Evolutionary conservation across 35 echinoderm and acorn worm species (phyloP).

Genomic region (Chiridota heheva): DNA sequence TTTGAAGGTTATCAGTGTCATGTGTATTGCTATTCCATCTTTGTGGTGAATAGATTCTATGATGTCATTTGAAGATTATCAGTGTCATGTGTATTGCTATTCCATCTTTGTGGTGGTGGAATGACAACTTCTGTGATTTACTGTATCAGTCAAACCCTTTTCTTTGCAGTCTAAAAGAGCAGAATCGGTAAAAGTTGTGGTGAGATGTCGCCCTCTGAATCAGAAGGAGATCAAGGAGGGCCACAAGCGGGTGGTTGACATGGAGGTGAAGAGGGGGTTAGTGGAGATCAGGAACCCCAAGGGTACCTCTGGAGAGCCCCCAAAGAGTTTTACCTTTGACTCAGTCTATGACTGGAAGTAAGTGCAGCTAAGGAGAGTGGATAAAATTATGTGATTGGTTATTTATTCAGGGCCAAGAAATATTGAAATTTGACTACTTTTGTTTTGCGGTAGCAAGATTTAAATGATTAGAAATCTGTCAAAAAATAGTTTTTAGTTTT

Average conservation of each 20-base stretch:
- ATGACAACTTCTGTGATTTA: too few species aligned
- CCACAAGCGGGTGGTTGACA: conserved; percentile 63
- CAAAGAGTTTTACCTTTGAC: conserved; percentile 85
- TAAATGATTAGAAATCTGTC: background rate
- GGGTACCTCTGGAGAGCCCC: conserved; percentile 38
- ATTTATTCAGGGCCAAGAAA: too few species aligned
- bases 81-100: too few species aligned
- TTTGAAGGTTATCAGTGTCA: too few species aligned
- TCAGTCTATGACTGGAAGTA: conserved; percentile 99
- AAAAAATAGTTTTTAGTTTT: background rate
- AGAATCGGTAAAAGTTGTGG: conserved; percentile 92
- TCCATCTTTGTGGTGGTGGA: too few species aligned
- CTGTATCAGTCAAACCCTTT: too few species aligned
- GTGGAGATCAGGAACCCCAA: conserved; percentile 77
- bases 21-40: too few species aligned
- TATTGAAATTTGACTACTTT: background rate
- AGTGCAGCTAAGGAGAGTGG: too few species aligned
- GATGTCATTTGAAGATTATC: too few species aligned
- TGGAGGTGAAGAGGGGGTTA: conserved; percentile 85
- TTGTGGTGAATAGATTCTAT: too few species aligned
- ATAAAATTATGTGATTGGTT: background rate
- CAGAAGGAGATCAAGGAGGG: conserved; percentile 63
- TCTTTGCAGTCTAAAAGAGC: too few species aligned
- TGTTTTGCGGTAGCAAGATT: background rate
- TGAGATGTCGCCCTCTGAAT: conserved; percentile 95